A percentile compares a stretch with the other conserved stretches of the same genome.
phyloP scores from a whole-genome alignment of 1,140 invertebrate genomes.

The Frieseomelitta varia region DNA sequence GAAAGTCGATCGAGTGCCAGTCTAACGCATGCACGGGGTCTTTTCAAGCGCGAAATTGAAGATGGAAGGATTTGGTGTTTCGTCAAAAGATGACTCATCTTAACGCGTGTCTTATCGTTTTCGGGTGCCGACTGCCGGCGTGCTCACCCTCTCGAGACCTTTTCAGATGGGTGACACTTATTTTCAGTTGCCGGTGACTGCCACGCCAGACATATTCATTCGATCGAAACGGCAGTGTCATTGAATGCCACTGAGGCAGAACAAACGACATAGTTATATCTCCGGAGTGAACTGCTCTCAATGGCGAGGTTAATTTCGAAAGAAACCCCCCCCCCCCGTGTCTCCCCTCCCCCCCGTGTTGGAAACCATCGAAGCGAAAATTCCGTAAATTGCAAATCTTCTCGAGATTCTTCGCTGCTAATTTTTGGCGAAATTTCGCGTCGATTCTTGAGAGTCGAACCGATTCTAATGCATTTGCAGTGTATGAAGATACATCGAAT shows the following conservation, averaged over 20 bases:
- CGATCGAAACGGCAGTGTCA: conserved; percentile 4
- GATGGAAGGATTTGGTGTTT: background rate
- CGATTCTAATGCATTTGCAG: too few species aligned
- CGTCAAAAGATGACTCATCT: conserved; percentile 11
- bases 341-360: too few species aligned
- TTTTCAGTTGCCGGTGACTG: background rate
- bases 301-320: background rate
- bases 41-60: background rate
- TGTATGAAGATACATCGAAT: too few species aligned
- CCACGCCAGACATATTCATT: conserved; percentile 7
- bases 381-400: too few species aligned
- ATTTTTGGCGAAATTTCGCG: too few species aligned
- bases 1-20: background rate
- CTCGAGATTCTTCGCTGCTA: too few species aligned
- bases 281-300: background rate
- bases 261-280: background rate
- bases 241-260: background rate
- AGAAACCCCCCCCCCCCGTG: background rate
- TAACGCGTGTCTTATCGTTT: conserved; percentile 13
- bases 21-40: background rate
- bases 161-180: background rate
- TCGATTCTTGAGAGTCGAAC: too few species aligned
- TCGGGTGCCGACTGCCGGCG: background rate
- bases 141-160: conserved; percentile 1
- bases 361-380: too few species aligned